Evolutionary conservation across 1,140 invertebrate species (phyloP).

Genomic region (Zaprionus kolodkinae): DNA sequence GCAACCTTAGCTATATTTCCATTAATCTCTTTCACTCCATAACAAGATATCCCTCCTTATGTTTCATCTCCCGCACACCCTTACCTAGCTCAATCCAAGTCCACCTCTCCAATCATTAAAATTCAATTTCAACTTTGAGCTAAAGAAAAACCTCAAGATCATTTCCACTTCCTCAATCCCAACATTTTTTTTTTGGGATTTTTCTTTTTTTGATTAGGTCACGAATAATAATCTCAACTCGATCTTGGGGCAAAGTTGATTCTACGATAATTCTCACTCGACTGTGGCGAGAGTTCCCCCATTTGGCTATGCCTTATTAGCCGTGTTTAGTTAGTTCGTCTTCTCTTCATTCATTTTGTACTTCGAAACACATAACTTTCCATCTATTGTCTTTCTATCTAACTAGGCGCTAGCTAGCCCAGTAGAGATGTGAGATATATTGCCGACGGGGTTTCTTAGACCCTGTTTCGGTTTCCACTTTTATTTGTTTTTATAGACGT

Average conservation of each 20-base stretch:
- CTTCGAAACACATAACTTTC: conserved; percentile 68
- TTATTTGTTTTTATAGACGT: conserved; percentile 52
- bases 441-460: conserved; percentile 28
- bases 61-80: not conserved
- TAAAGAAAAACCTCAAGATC: conserved; percentile 45
- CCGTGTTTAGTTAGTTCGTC: conserved; percentile 50
- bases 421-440: conserved; percentile 2
- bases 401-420: conserved; percentile 18
- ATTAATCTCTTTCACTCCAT: not conserved
- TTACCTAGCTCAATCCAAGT: conserved; percentile 27
- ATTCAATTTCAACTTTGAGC: conserved; percentile 58
- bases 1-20: not conserved
- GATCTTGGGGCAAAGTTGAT: conserved; percentile 26
- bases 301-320: conserved; percentile 64
- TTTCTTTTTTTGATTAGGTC: conserved; percentile 31
- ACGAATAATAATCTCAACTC: conserved; percentile 15
- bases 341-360: conserved; percentile 19
- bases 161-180: conserved; percentile 49
- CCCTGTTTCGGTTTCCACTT: conserved; percentile 17
- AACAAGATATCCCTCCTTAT: not conserved
- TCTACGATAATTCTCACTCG: not conserved
- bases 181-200: conserved; percentile 9
- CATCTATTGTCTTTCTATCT: conserved; percentile 62
- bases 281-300: conserved; percentile 18
- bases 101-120: conserved; percentile 62